These are phyloP conservation scores for Piezodorus guildinii DNA, from an alignment of 1,140 invertebrate species.

Conservation along the genomic window DNA sequence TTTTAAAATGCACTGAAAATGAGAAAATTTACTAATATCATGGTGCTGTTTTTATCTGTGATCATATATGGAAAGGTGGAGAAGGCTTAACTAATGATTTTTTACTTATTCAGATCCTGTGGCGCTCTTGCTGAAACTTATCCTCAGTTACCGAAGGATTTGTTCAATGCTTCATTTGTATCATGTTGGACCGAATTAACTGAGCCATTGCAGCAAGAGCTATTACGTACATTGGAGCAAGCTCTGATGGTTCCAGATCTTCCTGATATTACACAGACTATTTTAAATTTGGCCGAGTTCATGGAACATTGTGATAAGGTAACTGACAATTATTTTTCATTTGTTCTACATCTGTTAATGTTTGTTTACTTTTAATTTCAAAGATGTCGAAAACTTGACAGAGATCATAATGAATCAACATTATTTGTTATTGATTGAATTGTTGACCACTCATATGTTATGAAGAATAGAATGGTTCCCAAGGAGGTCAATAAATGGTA, in stretches of 20 bases:
- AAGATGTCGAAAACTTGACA: neutral
- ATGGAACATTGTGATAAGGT: constrained; percentile 97
- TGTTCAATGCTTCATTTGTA: constrained; percentile 98
- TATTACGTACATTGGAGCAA: constrained; percentile 77
- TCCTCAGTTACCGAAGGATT: constrained; percentile 80
- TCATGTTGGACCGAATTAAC: constrained; percentile 96
- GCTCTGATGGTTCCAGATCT: constrained; percentile 86
- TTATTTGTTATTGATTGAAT: no score
- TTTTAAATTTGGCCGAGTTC: constrained; percentile 96
- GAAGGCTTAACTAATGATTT: no score
- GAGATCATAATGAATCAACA: no score
- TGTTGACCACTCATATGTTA: no score
- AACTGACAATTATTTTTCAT: neutral
- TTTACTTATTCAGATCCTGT: constrained; percentile 50
- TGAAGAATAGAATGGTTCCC: no score
- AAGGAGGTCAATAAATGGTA: no score
- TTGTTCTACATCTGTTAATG: neutral
- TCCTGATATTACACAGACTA: constrained; percentile 93
- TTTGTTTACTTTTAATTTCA: neutral
- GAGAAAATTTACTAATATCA: no score
- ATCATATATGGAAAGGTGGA: no score
- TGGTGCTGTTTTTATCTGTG: no score
- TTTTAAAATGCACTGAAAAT: no score
- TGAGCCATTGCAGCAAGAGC: constrained; percentile 66
- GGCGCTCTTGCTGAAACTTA: constrained; percentile 87